Evolutionary conservation across 2,113 vertebrate species (phyloP).

Genomic region (Haliaeetus leucogaster): DNA sequence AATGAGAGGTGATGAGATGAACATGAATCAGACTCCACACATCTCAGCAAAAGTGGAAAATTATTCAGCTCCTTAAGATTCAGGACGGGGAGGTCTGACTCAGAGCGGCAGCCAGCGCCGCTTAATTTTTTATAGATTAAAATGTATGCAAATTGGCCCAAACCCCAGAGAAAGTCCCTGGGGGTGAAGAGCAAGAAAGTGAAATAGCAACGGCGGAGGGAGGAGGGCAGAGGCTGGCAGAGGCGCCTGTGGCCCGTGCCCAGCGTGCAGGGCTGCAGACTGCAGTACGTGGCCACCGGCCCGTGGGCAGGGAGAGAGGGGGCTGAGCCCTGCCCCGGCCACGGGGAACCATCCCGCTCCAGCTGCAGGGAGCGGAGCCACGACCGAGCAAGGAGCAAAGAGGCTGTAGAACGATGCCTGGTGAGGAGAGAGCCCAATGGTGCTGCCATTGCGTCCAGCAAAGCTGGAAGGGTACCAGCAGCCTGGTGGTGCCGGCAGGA

Average conservation of each 20-base stretch:
- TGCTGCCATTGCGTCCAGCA: fast-evolving
- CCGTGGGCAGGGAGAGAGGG: neutral
- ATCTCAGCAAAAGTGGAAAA: slow-evolving; percentile 72
- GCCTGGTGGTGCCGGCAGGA: neutral
- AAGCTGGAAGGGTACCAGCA: neutral
- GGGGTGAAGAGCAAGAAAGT: slow-evolving; percentile 70
- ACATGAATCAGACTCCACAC: slow-evolving; percentile 56
- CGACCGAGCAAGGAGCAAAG: neutral
- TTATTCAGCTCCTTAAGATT: slow-evolving; percentile 80
- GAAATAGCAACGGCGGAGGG: slow-evolving; percentile 25
- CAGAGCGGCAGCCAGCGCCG: slow-evolving; percentile 70
- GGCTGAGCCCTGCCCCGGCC: neutral
- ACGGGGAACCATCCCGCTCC: neutral
- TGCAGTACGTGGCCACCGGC: neutral
- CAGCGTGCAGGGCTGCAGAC: neutral
- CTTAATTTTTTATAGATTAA: slow-evolving; percentile 84
- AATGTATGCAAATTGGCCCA: slow-evolving; percentile 80
- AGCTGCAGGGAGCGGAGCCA: neutral
- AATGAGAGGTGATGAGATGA: slow-evolving; percentile 60
- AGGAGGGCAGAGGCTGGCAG: slow-evolving; percentile 2
- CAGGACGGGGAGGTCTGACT: slow-evolving; percentile 75
- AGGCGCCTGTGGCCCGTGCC: neutral
- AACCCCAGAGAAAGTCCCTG: slow-evolving; percentile 78
- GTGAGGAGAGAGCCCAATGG: neutral
- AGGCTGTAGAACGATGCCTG: fast-evolving